These are phyloP conservation scores for Aleiodes sp. DNA, from an alignment of 1,140 invertebrate genomes.

Conservation along the genomic window DNA sequence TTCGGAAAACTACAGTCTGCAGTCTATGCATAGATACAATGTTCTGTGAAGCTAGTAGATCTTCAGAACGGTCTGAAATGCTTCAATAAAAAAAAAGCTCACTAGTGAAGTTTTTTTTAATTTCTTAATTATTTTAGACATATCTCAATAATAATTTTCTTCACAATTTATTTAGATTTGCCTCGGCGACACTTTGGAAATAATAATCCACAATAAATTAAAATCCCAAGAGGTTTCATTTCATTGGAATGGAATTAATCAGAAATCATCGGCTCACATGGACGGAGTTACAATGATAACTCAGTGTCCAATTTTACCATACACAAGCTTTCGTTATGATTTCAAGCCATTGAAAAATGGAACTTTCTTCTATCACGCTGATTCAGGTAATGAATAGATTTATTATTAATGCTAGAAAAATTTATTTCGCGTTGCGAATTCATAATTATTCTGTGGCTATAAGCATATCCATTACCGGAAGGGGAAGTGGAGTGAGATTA, in stretches of 20 bases:
- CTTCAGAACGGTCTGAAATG: no score
- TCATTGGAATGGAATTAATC: slow-evolving; percentile 61
- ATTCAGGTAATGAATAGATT: slow-evolving; percentile 66
- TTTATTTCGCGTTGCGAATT: no score
- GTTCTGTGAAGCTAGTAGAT: no score
- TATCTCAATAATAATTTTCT: neutral
- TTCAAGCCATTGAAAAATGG: slow-evolving; percentile 66
- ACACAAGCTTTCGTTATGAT: slow-evolving; percentile 66
- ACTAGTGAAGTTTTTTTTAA: no score
- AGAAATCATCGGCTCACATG: slow-evolving; percentile 61
- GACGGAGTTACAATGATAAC: slow-evolving; percentile 72
- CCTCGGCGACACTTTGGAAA: slow-evolving; percentile 72
- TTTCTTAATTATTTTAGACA: slow-evolving; percentile 7
- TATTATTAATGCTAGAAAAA: no score
- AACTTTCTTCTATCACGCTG: slow-evolving; percentile 72
- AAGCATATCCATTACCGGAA: no score
- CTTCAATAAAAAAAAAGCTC: no score
- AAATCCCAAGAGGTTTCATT: slow-evolving; percentile 46
- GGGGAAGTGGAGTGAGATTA: no score
- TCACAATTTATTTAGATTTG: slow-evolving; percentile 70
- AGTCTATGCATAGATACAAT: no score
- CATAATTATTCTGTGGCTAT: no score
- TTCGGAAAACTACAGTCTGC: no score
- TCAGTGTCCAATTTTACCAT: slow-evolving; percentile 70
- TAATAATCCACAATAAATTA: slow-evolving; percentile 72